Evolutionary conservation across 2,888 invertebrate genomes (phyloP), one percentile per base, ranked within the genome.

Genomic region (Rotaria macrura): DNA sequence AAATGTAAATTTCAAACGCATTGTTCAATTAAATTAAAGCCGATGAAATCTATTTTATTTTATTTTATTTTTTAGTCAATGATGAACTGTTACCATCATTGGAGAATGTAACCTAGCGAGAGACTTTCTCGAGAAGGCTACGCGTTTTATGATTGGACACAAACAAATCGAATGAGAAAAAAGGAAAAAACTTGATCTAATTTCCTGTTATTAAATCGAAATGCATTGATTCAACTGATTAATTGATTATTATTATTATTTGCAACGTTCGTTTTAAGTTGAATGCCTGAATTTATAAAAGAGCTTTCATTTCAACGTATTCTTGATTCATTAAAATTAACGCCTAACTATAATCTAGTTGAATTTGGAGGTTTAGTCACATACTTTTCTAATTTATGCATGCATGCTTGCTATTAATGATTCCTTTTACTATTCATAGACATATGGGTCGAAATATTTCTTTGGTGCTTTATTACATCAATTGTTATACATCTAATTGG

Each of bases 251-350:
- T 29, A 47, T 47, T 29, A 12, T 57, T 57, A 0, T 34, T 34
- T 29, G 29, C 9, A 65, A 20, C 5, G 5, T 34, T 65, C 20
- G 1, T 5, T n/a, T n/a, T n/a, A n/a, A n/a, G 20, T 65, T 34
- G 1, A 38, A 65, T 65, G 65, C 65, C 65, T 20, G 34, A 65
- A 65, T 17, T 65, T 29, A 17, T 34, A 17, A 34, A 65, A 34
- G 65, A 65, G 7, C 34, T 79, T 12, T 79, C 79, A 12, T 79
- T 79, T 43, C 23, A 20, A 43, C 79, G 79, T 43, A 43, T 79
- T 43, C n/a, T 79, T 43, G 79, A 79, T 79, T 79, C 79, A n/a
- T 79, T 79, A n/a, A 40, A 43, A 43, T 79, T 79, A 79, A 79
- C 79, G n/a, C 79, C 79, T 17, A 40, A 43, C 25, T 25, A 79